phyloP scores from a whole-genome alignment of 2,888 invertebrate genomes.

The Bimastos eiseni region DNA sequence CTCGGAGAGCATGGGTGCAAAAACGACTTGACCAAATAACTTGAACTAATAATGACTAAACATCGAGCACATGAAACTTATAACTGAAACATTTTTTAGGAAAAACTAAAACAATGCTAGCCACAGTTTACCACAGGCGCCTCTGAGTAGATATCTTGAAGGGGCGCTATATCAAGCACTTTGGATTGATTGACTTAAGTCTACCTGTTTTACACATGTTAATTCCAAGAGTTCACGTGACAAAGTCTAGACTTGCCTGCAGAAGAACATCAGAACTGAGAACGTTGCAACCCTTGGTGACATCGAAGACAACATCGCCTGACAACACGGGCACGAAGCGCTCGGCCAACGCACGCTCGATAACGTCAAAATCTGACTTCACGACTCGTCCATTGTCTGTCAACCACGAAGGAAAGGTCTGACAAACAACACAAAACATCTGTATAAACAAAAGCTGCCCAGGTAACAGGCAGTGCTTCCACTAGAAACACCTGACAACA shows the following conservation, averaged over 20 bases:
- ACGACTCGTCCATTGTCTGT: not conserved
- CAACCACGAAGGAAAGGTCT: not conserved
- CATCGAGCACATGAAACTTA: too few relatives aligned
- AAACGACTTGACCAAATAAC: too few relatives aligned
- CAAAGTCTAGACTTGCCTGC: not conserved
- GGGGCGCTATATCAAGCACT: too few relatives aligned
- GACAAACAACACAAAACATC: not conserved
- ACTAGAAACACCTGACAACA: not conserved
- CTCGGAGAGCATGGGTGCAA: too few relatives aligned
- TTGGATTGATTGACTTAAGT: too few relatives aligned
- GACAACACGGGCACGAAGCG: not conserved
- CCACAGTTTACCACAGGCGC: too few relatives aligned
- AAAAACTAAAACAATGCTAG: too few relatives aligned
- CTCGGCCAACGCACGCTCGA: not conserved
- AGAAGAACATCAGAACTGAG: slow-evolving; percentile 22
- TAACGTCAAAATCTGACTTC: not conserved
- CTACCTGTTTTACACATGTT: not conserved
- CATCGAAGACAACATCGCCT: slow-evolving; percentile 9
- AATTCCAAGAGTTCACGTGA: not conserved
- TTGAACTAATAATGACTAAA: too few relatives aligned
- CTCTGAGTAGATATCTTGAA: too few relatives aligned
- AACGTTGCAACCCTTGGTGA: slow-evolving; percentile 6
- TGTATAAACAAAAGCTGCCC: too few relatives aligned
- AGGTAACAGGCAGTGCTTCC: too few relatives aligned
- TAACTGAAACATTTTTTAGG: too few relatives aligned